Conservation (phyloP, 1,140 invertebrate genomes). For the Goniozus legneri region DNA sequence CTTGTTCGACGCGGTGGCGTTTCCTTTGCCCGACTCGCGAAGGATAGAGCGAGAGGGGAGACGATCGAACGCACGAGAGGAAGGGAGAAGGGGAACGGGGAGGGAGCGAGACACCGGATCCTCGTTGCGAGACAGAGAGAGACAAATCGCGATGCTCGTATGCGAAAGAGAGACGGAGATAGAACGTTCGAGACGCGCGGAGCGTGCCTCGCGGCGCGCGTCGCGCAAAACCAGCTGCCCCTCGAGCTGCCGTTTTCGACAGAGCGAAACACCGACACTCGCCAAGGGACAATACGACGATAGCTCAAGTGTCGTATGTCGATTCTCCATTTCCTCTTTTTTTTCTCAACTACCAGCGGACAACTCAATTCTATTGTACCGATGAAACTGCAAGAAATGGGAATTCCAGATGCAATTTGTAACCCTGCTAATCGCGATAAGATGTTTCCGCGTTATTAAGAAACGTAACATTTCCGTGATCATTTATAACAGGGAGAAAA, state of each 20-base stretch:
- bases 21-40: not conserved
- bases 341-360: no score
- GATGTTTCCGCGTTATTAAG: no score
- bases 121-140: no score
- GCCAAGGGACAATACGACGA: not conserved
- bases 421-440: no score
- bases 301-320: not conserved
- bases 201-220: no score
- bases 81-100: not conserved
- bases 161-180: no score
- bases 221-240: not conserved
- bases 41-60: conserved; percentile 1
- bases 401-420: no score
- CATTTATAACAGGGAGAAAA: not conserved
- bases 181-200: no score
- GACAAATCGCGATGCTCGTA: no score
- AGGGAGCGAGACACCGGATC: not conserved
- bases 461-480: no score
- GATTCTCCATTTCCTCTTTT: not conserved
- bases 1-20: conserved; percentile 1
- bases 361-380: no score
- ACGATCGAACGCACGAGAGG: not conserved
- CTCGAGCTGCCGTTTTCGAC: not conserved
- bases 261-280: not conserved
- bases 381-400: no score